Conservation (phyloP, 2,888 invertebrate genomes). For the Trichacis sp. region DNA sequence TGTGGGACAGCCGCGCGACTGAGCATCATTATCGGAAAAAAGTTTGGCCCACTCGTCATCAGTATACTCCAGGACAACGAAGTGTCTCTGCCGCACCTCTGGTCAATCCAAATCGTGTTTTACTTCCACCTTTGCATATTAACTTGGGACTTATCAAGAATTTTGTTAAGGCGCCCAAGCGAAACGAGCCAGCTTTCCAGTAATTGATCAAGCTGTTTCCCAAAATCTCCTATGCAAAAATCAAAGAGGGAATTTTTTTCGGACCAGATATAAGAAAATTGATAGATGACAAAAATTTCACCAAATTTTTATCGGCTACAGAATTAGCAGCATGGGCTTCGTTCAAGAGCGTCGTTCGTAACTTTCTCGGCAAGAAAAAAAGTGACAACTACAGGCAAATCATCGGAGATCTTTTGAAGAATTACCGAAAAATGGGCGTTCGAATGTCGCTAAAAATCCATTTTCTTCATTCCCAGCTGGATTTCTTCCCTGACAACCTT, state of each 20-base stretch:
- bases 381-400: conserved; percentile 34
- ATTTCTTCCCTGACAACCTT: conserved; percentile 44
- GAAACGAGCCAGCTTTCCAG: conserved; percentile 14
- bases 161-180: conserved; percentile 21
- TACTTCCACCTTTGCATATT: conserved; percentile 25
- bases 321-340: conserved; percentile 39
- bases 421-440: conserved; percentile 30
- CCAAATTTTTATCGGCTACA: conserved; percentile 25
- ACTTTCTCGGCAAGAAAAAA: conserved; percentile 42
- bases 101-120: conserved; percentile 8
- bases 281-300: conserved; percentile 25
- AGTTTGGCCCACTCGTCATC: neutral
- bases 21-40: neutral
- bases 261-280: conserved; percentile 27
- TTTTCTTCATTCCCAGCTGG: conserved; percentile 53
- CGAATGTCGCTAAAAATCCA: conserved; percentile 57
- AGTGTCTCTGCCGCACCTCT: conserved; percentile 9
- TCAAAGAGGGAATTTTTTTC: conserved; percentile 30
- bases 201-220: conserved; percentile 24
- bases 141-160: conserved; percentile 25
- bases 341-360: conserved; percentile 26
- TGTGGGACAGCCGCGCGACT: conserved; percentile 47
- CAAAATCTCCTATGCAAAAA: conserved; percentile 22
- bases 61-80: conserved; percentile 4
- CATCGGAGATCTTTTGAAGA: conserved; percentile 43